Conservation (phyloP, 2,888 invertebrate genomes). For the Drosophila fungiperda region DNA sequence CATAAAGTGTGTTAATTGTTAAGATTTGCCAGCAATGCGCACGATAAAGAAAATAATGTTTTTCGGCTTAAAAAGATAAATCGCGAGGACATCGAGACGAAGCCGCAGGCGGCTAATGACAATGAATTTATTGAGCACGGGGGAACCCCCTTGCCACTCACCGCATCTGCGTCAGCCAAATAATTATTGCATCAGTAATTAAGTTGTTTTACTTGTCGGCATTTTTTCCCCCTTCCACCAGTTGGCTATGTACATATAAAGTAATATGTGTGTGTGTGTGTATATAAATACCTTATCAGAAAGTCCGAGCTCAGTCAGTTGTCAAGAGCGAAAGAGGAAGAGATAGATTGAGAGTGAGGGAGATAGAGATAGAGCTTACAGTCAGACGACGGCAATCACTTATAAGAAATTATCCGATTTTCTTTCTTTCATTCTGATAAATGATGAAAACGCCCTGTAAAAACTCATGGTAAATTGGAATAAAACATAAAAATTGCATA, state of each 20-base stretch:
- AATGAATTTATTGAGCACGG: constrained; percentile 35
- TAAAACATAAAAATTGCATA: constrained; percentile 5
- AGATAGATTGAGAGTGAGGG: neutral
- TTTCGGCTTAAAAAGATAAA: constrained; percentile 78
- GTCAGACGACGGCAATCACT: constrained; percentile 39
- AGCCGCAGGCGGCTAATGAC: constrained; percentile 50
- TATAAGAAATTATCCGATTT: constrained; percentile 12
- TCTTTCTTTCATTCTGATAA: constrained; percentile 24
- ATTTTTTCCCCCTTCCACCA: neutral
- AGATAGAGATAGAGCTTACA: constrained; percentile 40
- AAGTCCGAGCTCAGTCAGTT: constrained; percentile 4
- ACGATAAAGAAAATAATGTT: constrained; percentile 73
- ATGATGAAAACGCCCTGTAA: constrained; percentile 19
- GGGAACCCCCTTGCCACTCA: neutral
- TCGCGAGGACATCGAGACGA: constrained; percentile 57
- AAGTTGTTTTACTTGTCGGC: constrained; percentile 42
- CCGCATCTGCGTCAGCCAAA: constrained; percentile 33
- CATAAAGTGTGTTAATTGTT: constrained; percentile 80
- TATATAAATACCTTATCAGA: constrained; percentile 1
- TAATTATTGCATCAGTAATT: constrained; percentile 63
- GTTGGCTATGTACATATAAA: neutral
- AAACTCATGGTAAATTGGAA: neutral
- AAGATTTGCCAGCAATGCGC: constrained; percentile 66
- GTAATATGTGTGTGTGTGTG: neutral
- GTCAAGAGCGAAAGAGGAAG: neutral